phyloP scores from a whole-genome alignment of 2,888 invertebrate species.

The Pseudoips prasinana region DNA sequence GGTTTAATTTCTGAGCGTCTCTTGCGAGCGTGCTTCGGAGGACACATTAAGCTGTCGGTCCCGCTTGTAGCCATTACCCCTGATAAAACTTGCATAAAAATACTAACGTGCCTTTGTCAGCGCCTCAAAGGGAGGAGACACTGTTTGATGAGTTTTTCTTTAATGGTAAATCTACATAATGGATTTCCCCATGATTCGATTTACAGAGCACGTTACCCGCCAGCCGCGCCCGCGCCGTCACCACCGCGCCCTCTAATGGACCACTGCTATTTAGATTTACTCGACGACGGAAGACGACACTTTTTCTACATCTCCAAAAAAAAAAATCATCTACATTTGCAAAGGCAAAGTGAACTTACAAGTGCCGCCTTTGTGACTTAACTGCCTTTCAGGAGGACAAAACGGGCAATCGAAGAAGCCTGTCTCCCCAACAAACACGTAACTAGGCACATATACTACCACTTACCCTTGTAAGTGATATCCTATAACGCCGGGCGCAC shows the following conservation, averaged over 20 bases:
- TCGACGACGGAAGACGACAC: slow-evolving; percentile 49
- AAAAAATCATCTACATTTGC: slow-evolving; percentile 47
- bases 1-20: too few relatives aligned
- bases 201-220: slow-evolving; percentile 60
- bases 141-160: slow-evolving; percentile 66
- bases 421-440: slow-evolving; percentile 49
- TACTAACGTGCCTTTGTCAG: too few relatives aligned
- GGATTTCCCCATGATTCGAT: slow-evolving; percentile 69
- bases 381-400: slow-evolving; percentile 51
- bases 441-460: too few relatives aligned
- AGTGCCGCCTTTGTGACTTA: slow-evolving; percentile 52
- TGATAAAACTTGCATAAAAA: too few relatives aligned
- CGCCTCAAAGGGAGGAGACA: too few relatives aligned
- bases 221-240: slow-evolving; percentile 37
- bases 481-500: slow-evolving; percentile 55
- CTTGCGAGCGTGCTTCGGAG: too few relatives aligned
- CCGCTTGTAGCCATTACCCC: too few relatives aligned
- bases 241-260: slow-evolving; percentile 56
- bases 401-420: slow-evolving; percentile 46
- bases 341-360: slow-evolving; percentile 43
- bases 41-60: too few relatives aligned
- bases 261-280: slow-evolving; percentile 64
- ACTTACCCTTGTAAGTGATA: slow-evolving; percentile 60
- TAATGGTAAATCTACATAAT: slow-evolving; percentile 79
- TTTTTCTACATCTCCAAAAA: slow-evolving; percentile 50